phyloP scores from a whole-genome alignment of 1,140 invertebrate genomes.

The Ylistrum balloti region DNA sequence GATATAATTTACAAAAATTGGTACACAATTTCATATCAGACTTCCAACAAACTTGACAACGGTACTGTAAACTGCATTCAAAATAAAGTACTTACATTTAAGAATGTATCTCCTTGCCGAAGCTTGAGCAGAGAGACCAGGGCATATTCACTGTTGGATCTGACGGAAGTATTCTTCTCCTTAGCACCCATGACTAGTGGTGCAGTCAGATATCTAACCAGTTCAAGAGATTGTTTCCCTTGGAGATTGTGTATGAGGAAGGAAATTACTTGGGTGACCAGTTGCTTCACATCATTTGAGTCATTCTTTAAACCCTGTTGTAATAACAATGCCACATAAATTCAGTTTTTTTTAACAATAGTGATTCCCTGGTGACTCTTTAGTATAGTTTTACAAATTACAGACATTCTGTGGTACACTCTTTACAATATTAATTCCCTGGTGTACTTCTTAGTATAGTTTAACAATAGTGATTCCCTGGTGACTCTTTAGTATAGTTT shows the following conservation, averaged over 20 bases:
- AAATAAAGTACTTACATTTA: constrained; percentile 85
- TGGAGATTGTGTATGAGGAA: constrained; percentile 81
- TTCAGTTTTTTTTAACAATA: too few relatives aligned
- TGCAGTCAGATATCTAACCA: constrained; percentile 91
- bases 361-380: too few relatives aligned
- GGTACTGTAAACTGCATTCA: background rate
- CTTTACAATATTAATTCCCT: too few relatives aligned
- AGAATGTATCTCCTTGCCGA: constrained; percentile 88
- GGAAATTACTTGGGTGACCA: constrained; percentile 91
- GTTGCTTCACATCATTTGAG: constrained; percentile 96
- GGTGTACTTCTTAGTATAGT: too few relatives aligned
- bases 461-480: too few relatives aligned
- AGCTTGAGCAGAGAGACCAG: constrained; percentile 92
- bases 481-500: too few relatives aligned
- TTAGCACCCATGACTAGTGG: constrained; percentile 98
- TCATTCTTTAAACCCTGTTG: constrained; percentile 94
- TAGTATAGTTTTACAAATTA: too few relatives aligned
- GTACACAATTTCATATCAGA: background rate
- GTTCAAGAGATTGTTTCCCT: constrained; percentile 82
- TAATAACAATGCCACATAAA: too few relatives aligned
- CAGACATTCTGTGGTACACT: too few relatives aligned
- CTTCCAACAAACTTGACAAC: background rate
- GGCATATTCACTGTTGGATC: constrained; percentile 95
- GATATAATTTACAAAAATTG: background rate
- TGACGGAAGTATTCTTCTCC: constrained; percentile 97